Evolutionary conservation across 2,888 invertebrate genomes (phyloP).

Genomic region (Acleris holmiana): DNA sequence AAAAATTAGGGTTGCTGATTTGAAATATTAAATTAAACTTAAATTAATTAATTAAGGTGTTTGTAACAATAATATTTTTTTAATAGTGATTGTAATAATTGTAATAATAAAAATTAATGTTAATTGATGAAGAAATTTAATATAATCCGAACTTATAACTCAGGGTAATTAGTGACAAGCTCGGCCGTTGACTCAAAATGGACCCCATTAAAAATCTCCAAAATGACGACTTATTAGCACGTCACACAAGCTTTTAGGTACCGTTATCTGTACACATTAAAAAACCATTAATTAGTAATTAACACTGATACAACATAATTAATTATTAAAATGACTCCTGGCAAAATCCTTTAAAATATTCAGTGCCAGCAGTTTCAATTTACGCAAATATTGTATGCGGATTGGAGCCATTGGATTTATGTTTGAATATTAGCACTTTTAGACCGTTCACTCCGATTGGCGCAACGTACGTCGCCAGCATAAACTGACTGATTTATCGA

Average conservation of each 20-base stretch:
- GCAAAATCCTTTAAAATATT: background rate
- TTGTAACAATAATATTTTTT: too few relatives aligned
- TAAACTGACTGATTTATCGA: slow-evolving; percentile 67
- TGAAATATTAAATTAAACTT: too few relatives aligned
- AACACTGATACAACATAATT: slow-evolving; percentile 35
- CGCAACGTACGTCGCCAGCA: slow-evolving; percentile 53
- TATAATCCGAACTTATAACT: background rate
- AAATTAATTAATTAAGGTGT: too few relatives aligned
- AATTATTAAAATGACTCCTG: slow-evolving; percentile 17
- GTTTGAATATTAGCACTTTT: background rate
- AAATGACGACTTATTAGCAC: slow-evolving; percentile 32
- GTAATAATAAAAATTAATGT: too few relatives aligned
- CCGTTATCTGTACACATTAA: slow-evolving; percentile 32
- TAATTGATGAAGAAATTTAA: too few relatives aligned
- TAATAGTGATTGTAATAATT: too few relatives aligned
- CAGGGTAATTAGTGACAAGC: background rate
- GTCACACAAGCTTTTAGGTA: slow-evolving; percentile 33
- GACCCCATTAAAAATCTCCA: slow-evolving; percentile 22
- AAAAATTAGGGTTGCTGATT: too few relatives aligned
- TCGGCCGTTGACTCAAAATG: slow-evolving; percentile 22
- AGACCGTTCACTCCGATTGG: slow-evolving; percentile 35
- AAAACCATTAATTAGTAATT: slow-evolving; percentile 31
- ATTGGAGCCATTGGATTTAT: too few relatives aligned
- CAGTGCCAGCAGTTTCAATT: too few relatives aligned
- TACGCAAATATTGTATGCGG: too few relatives aligned